Evolutionary conservation across 1,140 invertebrate genomes (phyloP), one percentile per base, ranked within the genome.

Genomic region (Listronotus bonariensis): DNA sequence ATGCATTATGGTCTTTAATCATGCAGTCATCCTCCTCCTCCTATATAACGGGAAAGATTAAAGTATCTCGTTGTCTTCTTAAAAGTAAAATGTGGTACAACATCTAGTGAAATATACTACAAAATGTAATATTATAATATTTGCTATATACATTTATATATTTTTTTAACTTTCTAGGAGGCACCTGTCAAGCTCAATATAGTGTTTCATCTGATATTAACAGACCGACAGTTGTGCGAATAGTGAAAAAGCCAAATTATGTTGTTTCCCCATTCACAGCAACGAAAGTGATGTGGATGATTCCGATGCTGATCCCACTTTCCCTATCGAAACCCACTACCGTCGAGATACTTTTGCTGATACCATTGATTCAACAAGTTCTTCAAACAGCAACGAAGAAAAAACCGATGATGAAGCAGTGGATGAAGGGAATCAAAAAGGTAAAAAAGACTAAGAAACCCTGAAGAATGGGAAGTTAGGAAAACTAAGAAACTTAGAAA

Each of bases 271-370:
- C 26, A 31, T 57, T 41, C 41, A 57, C 20, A 57, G 54, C 26
- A 57, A 57, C 41, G 40, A 57, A 43, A 57, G 54, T 17, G 54
- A 57, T 34, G 54, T 57, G 14, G 54, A 57, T 43, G 54, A 60
- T 60, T 60, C 57, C 8, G 57, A 60, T 26, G 31, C 12, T 26
- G 57, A 60, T 38, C 43, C 43, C 40, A 41, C 40, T 41, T 41
- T 41, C 40, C 6, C 40, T 41, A 6, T 15, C 6, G 40, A 15
- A 41, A 15, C 6, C 40, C 40, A 1, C 1, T 26, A 1, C 5
- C 5, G 5, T 26, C 20, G 14, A 41, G 40, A 6, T 6, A 6
- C 14, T 41, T 41, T n/a, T n/a, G n/a, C n/a, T n/a, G n/a, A n/a
- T n/a, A n/a, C n/a, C n/a, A n/a, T n/a, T n/a, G n/a, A n/a, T n/a